Conservation (phyloP, 2,113 vertebrate species). For the Sander lucioperca region DNA sequence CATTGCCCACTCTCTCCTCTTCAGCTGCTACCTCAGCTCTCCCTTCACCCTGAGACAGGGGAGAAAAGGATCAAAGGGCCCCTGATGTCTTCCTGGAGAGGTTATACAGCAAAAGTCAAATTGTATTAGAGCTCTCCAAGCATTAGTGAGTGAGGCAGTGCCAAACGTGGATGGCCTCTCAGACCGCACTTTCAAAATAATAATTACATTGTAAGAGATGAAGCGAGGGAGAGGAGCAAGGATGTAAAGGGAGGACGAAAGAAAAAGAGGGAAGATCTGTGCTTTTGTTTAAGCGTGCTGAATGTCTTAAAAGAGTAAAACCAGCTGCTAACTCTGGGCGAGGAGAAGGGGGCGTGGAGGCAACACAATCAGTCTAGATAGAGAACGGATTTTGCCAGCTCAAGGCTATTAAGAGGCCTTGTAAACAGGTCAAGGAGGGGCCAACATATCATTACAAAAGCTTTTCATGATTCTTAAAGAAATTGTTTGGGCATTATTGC, state of each 20-base stretch:
- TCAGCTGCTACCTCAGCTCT: conserved; percentile 24
- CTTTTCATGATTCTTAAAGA: conserved; percentile 44
- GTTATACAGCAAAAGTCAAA: conserved; percentile 79
- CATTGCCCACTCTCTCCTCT: conserved; percentile 9
- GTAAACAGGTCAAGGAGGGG: conserved; percentile 64
- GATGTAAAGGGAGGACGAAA: conserved; percentile 53
- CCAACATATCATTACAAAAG: conserved; percentile 49
- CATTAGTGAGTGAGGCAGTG: conserved; percentile 65
- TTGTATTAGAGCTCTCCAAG: conserved; percentile 69
- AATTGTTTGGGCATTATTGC: background rate
- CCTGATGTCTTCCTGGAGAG: conserved; percentile 75
- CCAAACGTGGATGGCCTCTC: conserved; percentile 73
- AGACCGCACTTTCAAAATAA: conserved; percentile 77
- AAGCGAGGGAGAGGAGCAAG: conserved; percentile 55
- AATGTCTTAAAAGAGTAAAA: conserved; percentile 77
- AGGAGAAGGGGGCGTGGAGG: conserved; percentile 36
- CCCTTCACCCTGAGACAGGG: conserved; percentile 41
- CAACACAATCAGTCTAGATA: conserved; percentile 26
- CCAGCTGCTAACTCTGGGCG: conserved; percentile 77
- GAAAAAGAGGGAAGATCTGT: conserved; percentile 68
- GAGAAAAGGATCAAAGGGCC: conserved; percentile 56
- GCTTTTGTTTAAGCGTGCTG: conserved; percentile 74
- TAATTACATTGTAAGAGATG: conserved; percentile 76
- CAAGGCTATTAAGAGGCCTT: conserved; percentile 31
- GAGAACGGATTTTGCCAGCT: conserved; percentile 48